A percentile compares a stretch with the other conserved stretches of the same genome.
Conservation (phyloP, 2,797 vertebrate species). For the Cichlasoma orientale region DNA sequence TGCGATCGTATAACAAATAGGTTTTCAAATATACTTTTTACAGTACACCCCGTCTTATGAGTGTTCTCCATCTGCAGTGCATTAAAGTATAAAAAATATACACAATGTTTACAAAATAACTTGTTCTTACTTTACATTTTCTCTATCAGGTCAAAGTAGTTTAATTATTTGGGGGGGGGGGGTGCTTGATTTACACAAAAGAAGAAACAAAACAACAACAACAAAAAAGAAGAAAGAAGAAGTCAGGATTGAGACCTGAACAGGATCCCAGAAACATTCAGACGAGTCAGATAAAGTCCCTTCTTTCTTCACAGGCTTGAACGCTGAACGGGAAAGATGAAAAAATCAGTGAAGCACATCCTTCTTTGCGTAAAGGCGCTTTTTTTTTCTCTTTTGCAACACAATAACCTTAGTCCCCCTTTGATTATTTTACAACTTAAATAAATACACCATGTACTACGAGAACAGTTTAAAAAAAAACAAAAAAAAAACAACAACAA, state of each 20-base stretch:
- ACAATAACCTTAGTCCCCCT: conserved; percentile 60
- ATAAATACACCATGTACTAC: conserved; percentile 68
- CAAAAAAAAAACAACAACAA: background rate
- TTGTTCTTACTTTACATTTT: conserved; percentile 55
- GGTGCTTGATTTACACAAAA: background rate
- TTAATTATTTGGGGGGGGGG: background rate
- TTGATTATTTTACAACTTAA: conserved; percentile 57
- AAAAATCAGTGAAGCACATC: conserved; percentile 44
- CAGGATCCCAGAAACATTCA: conserved; percentile 52
- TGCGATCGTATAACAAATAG: background rate
- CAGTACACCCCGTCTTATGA: background rate
- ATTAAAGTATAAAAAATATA: conserved; percentile 78
- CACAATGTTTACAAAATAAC: conserved; percentile 74
- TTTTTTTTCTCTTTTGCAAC: conserved; percentile 33
- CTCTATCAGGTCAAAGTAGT: conserved; percentile 29
- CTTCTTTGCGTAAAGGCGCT: conserved; percentile 49
- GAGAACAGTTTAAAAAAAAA: background rate
- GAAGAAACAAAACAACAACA: background rate
- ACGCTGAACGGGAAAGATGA: conserved; percentile 1
- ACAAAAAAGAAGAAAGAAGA: background rate
- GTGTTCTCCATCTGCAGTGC: conserved; percentile 17
- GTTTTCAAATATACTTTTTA: conserved; percentile 2
- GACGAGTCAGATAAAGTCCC: conserved; percentile 5
- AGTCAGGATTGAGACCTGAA: background rate
- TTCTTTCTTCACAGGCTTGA: conserved; percentile 1